Base-by-base conservation (phyloP, 2,113 vertebrate genomes). In the Eulemur rufifrons region DNA sequence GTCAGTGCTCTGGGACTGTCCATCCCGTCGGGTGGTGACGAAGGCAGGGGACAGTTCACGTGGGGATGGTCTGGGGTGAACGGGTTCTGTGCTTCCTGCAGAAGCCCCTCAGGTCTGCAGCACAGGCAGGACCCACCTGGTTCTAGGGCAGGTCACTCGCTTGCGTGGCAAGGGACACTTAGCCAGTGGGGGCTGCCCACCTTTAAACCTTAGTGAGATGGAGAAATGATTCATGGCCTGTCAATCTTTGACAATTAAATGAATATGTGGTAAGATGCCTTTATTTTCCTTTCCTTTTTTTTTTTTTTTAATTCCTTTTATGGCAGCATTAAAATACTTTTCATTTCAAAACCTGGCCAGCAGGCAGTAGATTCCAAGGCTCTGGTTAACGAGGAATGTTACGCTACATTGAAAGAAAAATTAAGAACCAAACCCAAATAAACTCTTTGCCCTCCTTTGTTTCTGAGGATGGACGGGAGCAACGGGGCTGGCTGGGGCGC, bases 331-430 rank as follows among this genome's bases (percentile, higher is more conserved):
- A 95, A 95, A 96, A 97, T 82, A 97, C 73, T 45, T 92, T 80
- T 63, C 25, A 69, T 88, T 97, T 97, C 93, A 86, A 97, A 97
- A 97, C 98, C 98, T 98, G 98, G 89, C 98, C 98, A 97, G 98
- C 98, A 98, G 98, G 98, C 54, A 95, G 93, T 78, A 34, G 66
- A 92, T 94, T 97, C 96, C 96, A 97, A 97, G 97, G 86, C 93
- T 96, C 97, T 93, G 84, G 94, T 91, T 97, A 96, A 86, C 95
- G 86, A 98, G 98, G 98, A 98, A 98, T 98, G 98, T 98, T 95
- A 92, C 5, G 74, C 96, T 94, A 95, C 74, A 77, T 50, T 95
- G 12, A 25, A 80, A 69, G 56, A 37, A 54, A 94, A 39, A n/a
- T 32, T 21, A 61, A 27, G 77, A 89, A 20, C 47, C 54, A 20